These are phyloP conservation scores for Perognathus longimembris DNA, from an alignment of 2,113 vertebrate species.

Conservation along the genomic window DNA sequence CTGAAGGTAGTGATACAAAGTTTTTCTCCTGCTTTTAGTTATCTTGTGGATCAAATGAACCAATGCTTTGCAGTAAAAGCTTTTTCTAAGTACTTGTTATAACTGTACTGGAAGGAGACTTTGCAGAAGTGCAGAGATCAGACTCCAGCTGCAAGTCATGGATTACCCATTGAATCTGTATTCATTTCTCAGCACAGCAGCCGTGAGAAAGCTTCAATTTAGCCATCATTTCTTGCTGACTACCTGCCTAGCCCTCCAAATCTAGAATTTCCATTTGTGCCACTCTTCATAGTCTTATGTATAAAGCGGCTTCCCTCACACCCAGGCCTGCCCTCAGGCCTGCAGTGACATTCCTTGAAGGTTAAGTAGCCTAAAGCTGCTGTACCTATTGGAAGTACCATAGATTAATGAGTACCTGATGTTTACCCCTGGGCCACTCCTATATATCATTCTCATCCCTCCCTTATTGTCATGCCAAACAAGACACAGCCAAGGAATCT, in stretches of 20 bases:
- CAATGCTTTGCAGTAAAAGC: no score
- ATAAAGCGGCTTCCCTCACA: not conserved
- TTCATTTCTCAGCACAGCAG: not conserved
- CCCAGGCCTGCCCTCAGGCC: not conserved
- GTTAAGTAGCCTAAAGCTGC: not conserved
- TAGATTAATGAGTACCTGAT: not conserved
- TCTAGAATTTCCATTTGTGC: not conserved
- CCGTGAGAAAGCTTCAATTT: not conserved
- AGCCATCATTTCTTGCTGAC: accelerated
- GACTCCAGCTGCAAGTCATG: not conserved
- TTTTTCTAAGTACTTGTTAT: no score
- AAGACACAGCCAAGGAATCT: no score
- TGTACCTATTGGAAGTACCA: accelerated
- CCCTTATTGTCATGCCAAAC: not conserved
- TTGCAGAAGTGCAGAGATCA: no score
- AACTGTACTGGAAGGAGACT: no score
- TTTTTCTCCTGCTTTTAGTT: no score
- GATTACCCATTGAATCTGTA: no score
- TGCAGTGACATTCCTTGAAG: not conserved
- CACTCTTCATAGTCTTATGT: not conserved
- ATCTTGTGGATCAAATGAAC: no score
- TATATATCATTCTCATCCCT: accelerated
- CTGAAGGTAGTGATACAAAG: no score
- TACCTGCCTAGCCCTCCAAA: not conserved
- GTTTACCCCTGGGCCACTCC: not conserved